Evolutionary conservation across 2,888 invertebrate genomes (phyloP).

Genomic region (Tachystola acroxantha): DNA sequence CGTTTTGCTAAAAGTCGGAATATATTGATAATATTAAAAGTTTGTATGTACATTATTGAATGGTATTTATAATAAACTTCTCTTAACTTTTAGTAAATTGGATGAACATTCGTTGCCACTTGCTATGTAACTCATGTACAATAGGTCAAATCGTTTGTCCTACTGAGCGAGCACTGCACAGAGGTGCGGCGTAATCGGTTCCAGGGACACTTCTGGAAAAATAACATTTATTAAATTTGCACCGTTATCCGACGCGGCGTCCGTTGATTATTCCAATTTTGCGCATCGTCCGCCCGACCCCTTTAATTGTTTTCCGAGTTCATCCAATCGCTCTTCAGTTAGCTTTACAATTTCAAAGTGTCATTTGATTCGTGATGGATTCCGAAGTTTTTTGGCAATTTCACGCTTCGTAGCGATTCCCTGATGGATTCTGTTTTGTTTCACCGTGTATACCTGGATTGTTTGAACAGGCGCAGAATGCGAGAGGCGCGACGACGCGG

Average conservation of each 20-base stretch:
- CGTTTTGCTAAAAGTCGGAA: too few relatives aligned
- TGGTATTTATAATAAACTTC: too few relatives aligned
- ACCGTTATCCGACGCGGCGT: constrained; percentile 44
- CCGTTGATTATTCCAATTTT: constrained; percentile 68
- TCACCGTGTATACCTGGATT: constrained; percentile 32
- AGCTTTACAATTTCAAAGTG: constrained; percentile 73
- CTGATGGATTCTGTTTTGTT: constrained; percentile 55
- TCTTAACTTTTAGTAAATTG: too few relatives aligned
- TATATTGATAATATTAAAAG: too few relatives aligned
- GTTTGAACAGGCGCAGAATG: constrained; percentile 5
- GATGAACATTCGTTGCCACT: too few relatives aligned
- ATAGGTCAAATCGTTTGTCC: constrained; percentile 27
- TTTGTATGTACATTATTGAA: too few relatives aligned
- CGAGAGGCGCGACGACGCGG: too few relatives aligned
- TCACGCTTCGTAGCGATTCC: constrained; percentile 59
- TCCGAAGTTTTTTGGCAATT: constrained; percentile 71
- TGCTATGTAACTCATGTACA: too few relatives aligned
- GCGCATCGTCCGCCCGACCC: constrained; percentile 45
- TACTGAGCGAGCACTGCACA: constrained; percentile 16
- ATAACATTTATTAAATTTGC: constrained; percentile 55
- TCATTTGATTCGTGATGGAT: constrained; percentile 75
- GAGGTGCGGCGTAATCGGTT: constrained; percentile 29
- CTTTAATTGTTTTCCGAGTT: constrained; percentile 68
- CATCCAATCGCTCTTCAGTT: constrained; percentile 67
- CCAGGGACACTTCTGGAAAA: constrained; percentile 35